Evolutionary conservation across 2,797 vertebrate genomes (phyloP).

Genomic region (Pygocentrus nattereri): DNA sequence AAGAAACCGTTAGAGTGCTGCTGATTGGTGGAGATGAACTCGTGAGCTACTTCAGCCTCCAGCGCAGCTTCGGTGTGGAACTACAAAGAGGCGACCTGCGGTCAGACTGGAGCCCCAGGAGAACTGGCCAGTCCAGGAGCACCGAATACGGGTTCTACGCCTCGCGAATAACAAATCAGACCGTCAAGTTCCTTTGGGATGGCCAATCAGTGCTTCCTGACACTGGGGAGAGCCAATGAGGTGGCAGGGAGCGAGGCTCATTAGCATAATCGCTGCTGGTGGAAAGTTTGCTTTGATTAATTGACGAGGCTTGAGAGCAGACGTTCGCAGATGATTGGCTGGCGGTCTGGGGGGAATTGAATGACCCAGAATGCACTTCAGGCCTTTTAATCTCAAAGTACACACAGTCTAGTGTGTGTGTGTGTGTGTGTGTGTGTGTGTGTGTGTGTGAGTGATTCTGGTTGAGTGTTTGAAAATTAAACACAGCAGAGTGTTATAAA

Average conservation of each 20-base stretch:
- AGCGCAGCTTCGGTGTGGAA: no score
- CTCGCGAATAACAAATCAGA: conserved; percentile 5
- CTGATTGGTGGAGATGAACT: no score
- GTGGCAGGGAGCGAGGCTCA: conserved; percentile 60
- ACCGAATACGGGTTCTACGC: no score
- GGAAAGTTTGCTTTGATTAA: conserved; percentile 71
- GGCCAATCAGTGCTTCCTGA: conserved; percentile 27
- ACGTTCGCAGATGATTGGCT: conserved; percentile 46
- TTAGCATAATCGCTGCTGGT: conserved; percentile 68
- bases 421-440: no score
- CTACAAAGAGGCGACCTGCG: no score
- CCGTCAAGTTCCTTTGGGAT: neutral
- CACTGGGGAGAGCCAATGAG: conserved; percentile 52
- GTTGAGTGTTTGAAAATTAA: no score
- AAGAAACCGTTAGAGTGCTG: neutral
- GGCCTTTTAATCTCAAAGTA: neutral
- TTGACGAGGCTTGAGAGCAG: conserved; percentile 22
- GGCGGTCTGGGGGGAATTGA: conserved; percentile 14
- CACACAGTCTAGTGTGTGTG: no score
- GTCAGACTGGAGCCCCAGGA: no score
- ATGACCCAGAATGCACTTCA: conserved; percentile 21
- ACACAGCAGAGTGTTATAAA: no score
- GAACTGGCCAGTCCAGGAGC: no score
- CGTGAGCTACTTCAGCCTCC: no score
- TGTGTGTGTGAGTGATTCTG: no score